These are phyloP conservation scores for Andrena cerasifolii DNA, from an alignment of 1,140 invertebrate genomes.

Conservation along the genomic window DNA sequence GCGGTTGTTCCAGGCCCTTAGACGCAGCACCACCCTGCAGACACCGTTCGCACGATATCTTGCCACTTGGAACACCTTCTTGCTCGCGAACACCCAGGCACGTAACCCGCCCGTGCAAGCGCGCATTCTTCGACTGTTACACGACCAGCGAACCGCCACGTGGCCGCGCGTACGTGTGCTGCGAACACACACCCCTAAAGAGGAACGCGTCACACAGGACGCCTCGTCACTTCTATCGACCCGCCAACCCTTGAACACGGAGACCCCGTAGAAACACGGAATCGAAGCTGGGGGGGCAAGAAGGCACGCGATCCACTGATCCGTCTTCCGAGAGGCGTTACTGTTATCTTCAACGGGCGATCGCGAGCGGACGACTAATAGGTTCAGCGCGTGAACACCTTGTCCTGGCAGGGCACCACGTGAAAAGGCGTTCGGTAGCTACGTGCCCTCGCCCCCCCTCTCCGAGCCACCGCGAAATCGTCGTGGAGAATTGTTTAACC, in stretches of 20 bases:
- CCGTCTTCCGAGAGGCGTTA: slow-evolving; percentile 78
- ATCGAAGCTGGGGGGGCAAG: slow-evolving; percentile 49
- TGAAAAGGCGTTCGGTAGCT: slow-evolving; percentile 66
- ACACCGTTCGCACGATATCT: slow-evolving; percentile 30
- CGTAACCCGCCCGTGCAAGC: background rate
- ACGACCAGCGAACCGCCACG: background rate
- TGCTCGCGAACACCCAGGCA: slow-evolving; percentile 6
- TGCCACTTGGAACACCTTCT: slow-evolving; percentile 15
- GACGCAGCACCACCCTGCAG: slow-evolving; percentile 37
- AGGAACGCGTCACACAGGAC: background rate
- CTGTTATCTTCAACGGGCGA: slow-evolving; percentile 71
- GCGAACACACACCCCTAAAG: background rate
- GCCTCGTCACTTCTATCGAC: slow-evolving; percentile 54
- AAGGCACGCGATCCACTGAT: slow-evolving; percentile 77
- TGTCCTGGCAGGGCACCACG: slow-evolving; percentile 61
- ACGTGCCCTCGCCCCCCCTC: no score
- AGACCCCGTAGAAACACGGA: slow-evolving; percentile 47
- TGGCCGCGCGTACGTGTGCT: background rate
- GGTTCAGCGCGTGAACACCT: slow-evolving; percentile 72
- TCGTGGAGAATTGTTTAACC: slow-evolving; percentile 55
- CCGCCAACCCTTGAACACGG: slow-evolving; percentile 38
- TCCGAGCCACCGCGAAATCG: slow-evolving; percentile 31
- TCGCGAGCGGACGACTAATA: slow-evolving; percentile 70
- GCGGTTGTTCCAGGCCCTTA: slow-evolving; percentile 25
- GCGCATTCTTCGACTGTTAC: background rate